Base-by-base conservation (phyloP, 2,888 invertebrate species). In the Corbicula japonica region DNA sequence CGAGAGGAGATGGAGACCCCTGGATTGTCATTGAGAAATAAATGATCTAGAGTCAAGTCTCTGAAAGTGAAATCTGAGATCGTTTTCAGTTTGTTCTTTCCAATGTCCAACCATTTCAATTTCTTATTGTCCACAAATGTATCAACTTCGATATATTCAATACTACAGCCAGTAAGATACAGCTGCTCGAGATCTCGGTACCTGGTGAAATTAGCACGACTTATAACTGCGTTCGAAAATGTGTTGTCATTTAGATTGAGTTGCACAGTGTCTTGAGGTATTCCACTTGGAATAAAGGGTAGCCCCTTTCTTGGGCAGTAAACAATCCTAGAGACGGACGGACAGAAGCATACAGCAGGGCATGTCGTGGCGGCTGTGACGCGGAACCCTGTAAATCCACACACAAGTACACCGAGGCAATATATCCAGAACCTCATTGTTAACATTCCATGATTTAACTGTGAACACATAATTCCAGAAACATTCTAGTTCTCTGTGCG, bases 11-110 rank as follows among this genome's bases (percentile, higher is more conserved):
- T 79, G 54, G 86, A 84, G 30, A 93, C 87, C 48, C 91, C 90
- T 2, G 89, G 86, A 78, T 93, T 93, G 68, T 91, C 92, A 84
- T 92, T 92, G 15, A 93, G 80, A 79, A 92, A 92, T 65, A 93
- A 82, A 86, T 92, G 91, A 60, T 90, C 87, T 34, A 93, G 80
- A 35, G 86, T 85, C 61, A 93, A 80, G 23, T 92, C 92, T 50
- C 91, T 85, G 86, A 93, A 93, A 15, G 92, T 91, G 63, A 82
- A 90, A 60, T 91, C 92, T n/a, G 90, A 86, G 26, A 93, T 84
- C 21, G 87, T 85, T 66, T 88, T 86, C 23, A 93, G 88, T 44
- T 89, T 86, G 83, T 93, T 93, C 74, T 90, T 89, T 60, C 92
- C 92, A 50, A 93, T 82, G 73, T 93, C 92, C 60, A 93, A 79